phyloP scores from a whole-genome alignment of 2,797 vertebrate genomes.

The Craterocephalus amniculus region DNA sequence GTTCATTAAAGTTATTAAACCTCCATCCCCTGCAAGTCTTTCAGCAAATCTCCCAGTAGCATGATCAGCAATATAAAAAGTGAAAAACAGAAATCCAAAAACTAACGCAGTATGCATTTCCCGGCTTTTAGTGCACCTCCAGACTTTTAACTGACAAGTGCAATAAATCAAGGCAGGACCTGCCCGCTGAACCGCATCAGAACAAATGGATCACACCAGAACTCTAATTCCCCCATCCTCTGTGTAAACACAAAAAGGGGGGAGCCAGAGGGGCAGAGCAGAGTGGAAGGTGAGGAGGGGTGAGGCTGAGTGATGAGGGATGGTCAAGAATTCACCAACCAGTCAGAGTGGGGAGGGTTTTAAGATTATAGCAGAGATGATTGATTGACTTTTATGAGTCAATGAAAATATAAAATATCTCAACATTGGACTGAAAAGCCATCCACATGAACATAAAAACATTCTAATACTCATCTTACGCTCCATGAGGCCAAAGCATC shows the following conservation, averaged over 20 bases:
- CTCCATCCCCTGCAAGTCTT: conserved; percentile 19
- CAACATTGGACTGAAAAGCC: not conserved
- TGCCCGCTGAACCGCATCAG: conserved; percentile 71
- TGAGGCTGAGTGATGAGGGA: conserved; percentile 53
- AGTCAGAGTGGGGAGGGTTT: conserved; percentile 15
- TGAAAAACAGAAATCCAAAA: conserved; percentile 23
- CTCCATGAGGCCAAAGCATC: not conserved
- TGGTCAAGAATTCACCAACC: conserved; percentile 52
- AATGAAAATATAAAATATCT: conserved; percentile 27
- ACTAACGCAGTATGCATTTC: conserved; percentile 3
- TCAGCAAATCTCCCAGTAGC: not conserved
- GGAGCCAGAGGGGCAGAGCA: conserved; percentile 26
- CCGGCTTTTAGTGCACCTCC: conserved; percentile 25
- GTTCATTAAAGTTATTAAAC: conserved; percentile 2
- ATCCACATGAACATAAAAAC: not conserved
- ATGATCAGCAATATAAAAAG: conserved; percentile 14
- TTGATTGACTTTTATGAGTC: conserved; percentile 45
- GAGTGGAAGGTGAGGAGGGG: conserved; percentile 25
- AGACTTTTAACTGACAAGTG: conserved; percentile 63
- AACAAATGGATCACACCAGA: conserved; percentile 68
- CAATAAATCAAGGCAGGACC: conserved; percentile 74
- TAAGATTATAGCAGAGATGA: conserved; percentile 50
- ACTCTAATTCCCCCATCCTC: conserved; percentile 70
- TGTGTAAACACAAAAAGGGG: conserved; percentile 62
- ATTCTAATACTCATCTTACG: not conserved